A percentile compares a stretch with the other conserved stretches of the same genome.
phyloP scores from a whole-genome alignment of 2,113 vertebrate species.

The Calcarius ornatus region DNA sequence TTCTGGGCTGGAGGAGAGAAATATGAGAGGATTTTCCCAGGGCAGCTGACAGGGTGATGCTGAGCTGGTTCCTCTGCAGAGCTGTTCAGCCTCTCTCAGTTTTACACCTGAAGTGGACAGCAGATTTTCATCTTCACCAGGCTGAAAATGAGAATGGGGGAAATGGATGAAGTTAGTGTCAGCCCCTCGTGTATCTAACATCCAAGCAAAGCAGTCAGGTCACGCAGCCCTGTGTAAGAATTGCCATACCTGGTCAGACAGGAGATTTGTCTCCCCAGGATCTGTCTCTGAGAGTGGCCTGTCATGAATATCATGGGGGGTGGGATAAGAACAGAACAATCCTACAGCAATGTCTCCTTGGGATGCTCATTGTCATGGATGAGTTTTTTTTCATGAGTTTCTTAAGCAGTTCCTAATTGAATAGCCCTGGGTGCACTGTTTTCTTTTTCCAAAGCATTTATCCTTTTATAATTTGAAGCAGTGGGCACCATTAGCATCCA shows the following conservation, averaged over 20 bases:
- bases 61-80: background rate
- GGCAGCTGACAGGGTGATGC: background rate
- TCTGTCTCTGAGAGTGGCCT: background rate
- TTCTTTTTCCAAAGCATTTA: background rate
- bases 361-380: background rate
- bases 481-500: background rate
- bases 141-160: background rate
- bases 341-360: background rate
- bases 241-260: background rate
- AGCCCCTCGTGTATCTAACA: rapidly evolving
- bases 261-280: background rate
- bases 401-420: background rate
- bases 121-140: background rate
- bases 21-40: background rate
- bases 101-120: background rate
- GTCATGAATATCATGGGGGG: background rate
- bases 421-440: background rate
- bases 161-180: background rate
- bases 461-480: background rate
- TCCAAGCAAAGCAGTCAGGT: background rate
- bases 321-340: background rate
- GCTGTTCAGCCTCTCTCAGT: background rate
- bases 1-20: background rate
- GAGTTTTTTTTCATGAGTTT: background rate
- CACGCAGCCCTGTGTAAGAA: background rate